Base-by-base conservation (phyloP, 2,888 invertebrate species). In the Terebella lapidaria region DNA sequence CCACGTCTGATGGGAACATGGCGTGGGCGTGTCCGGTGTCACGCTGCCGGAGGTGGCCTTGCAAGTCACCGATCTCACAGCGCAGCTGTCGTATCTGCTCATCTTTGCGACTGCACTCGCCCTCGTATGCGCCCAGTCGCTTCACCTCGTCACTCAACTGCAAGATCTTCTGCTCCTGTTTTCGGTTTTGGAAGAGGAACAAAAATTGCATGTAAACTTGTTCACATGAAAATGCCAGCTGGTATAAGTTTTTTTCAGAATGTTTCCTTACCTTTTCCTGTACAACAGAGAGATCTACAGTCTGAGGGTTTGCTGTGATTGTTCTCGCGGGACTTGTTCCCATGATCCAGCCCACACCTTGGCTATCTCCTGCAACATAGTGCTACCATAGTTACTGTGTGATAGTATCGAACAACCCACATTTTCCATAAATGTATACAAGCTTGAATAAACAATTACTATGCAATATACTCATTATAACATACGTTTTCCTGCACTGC, bases 101-200 rank as follows among this genome's bases (percentile, higher is more conserved):
- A 42, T 77, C 78, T 58, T 76, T 78, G 22, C 71, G 68, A 45
- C 66, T 61, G 0, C 71, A 66, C 27, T 79, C 77, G 54, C 68
- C 63, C 64, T 79, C 77, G 5, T 71, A 58, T 20, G 60, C 59
- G 10, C 71, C 60, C 25, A 78, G 64, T 25, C 75, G 61, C 3
- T 63, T 67, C 5, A 75, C 66, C 60, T 78, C 78, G 24, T 76
- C 75, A 27, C 69, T 68, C 24, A 77, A 60, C 27, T 72, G 72
- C 27, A 69, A 61, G 22, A 78, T 69, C 58, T 67, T 73, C 59
- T 76, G 75, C 51, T 78, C 77, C 75, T 78, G 29, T 15, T n/a
- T n/a, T n/a, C n/a, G n/a, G n/a, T n/a, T n/a, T n/a, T n/a, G n/a
- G 42, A 35, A 35, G 42, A 35, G n/a, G n/a, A 35, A 15, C 42